These are phyloP conservation scores for Pomatorhinus ruficollis DNA, from an alignment of 2,113 vertebrate genomes.

Conservation along the genomic window DNA sequence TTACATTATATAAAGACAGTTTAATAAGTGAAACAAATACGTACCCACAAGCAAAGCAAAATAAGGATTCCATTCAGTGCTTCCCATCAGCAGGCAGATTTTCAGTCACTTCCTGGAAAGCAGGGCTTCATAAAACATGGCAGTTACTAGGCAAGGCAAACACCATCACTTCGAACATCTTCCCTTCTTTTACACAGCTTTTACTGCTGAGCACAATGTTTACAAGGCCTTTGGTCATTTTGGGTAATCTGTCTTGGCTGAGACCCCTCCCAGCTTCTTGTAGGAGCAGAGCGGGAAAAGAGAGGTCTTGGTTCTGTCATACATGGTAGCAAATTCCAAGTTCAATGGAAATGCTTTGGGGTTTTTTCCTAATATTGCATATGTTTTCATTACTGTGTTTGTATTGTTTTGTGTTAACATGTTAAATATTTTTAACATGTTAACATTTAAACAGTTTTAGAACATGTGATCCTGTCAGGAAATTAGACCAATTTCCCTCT, in stretches of 20 bases:
- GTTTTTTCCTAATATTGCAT: not conserved
- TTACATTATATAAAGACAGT: not conserved
- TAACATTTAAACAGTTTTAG: slow-evolving; percentile 45
- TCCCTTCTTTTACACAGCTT: not conserved
- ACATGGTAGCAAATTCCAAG: not conserved
- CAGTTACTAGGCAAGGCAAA: not conserved
- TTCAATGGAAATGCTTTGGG: not conserved
- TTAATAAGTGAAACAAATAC: not conserved
- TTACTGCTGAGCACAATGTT: not conserved
- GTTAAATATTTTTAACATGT: not conserved
- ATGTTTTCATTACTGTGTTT: slow-evolving; percentile 12
- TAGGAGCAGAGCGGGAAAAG: not conserved
- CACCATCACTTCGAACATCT: fast-evolving
- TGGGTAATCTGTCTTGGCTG: fast-evolving
- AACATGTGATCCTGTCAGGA: slow-evolving; percentile 18
- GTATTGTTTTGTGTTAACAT: not conserved
- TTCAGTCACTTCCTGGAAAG: not conserved
- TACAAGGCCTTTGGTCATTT: not conserved
- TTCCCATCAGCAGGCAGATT: not conserved
- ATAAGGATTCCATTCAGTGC: not conserved
- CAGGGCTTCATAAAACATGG: fast-evolving
- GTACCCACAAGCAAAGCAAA: not conserved
- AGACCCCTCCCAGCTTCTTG: not conserved
- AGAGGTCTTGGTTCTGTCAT: not conserved
- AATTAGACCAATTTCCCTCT: not conserved